phyloP scores from a whole-genome alignment of 2,113 vertebrate genomes.

The Eptesicus fuscus region DNA sequence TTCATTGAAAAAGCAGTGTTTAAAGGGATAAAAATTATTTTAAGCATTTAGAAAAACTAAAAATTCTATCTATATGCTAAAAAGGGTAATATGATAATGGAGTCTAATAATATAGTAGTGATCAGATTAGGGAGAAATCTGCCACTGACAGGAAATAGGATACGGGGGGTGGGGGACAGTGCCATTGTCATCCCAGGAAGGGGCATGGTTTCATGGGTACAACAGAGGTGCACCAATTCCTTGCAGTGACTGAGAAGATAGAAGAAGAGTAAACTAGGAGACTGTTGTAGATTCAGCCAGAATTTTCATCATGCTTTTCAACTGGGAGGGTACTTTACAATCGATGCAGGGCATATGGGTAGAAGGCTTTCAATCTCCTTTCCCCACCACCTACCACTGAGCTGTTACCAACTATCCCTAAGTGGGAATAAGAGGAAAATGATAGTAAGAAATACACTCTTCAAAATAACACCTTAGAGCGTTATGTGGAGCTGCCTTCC shows the following conservation, averaged over 20 bases:
- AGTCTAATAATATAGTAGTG: background rate
- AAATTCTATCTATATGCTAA: conserved; percentile 43
- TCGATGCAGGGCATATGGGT: background rate
- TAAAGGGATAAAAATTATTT: conserved; percentile 42
- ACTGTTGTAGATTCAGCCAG: background rate
- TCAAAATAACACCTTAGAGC: background rate
- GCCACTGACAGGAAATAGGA: background rate
- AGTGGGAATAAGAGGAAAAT: background rate
- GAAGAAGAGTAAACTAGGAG: background rate
- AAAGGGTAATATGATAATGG: conserved; percentile 13
- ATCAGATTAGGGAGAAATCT: conserved; percentile 15
- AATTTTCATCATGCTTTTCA: background rate
- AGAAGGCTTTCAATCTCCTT: background rate
- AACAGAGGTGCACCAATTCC: background rate
- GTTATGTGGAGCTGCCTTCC: background rate
- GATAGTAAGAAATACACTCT: background rate
- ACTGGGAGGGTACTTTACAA: background rate
- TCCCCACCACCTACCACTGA: background rate
- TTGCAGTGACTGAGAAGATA: background rate
- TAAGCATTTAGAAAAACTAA: conserved; percentile 22
- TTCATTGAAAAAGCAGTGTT: background rate
- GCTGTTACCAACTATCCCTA: background rate
- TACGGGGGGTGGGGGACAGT: fast-evolving
- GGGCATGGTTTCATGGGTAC: background rate
- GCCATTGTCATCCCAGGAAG: background rate